A percentile compares a stretch with the other conserved stretches of the same genome.
phyloP scores from a whole-genome alignment of 2,888 invertebrate species.

The Drosophila stalkeri region DNA sequence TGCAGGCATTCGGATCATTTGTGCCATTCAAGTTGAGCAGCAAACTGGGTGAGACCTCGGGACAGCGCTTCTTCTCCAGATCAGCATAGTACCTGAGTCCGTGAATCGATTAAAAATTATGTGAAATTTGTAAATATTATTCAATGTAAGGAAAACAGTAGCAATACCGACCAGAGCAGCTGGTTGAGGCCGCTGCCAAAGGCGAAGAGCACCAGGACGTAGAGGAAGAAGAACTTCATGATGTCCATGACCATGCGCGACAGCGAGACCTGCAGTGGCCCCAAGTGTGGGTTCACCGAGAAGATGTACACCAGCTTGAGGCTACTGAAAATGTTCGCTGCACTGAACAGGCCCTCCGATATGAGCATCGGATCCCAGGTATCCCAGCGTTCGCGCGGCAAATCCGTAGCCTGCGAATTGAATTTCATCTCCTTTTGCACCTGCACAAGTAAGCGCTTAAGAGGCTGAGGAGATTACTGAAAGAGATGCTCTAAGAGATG shows the following conservation, averaged over 20 bases:
- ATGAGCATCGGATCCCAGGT: constrained; percentile 99
- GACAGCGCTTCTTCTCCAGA: constrained; percentile 93
- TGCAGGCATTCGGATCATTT: constrained; percentile 90
- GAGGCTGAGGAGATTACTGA: neutral
- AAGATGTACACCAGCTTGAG: constrained; percentile 98
- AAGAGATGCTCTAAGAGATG: no score
- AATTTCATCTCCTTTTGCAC: constrained; percentile 90
- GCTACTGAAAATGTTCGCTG: constrained; percentile 96
- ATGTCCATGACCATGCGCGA: constrained; percentile 98
- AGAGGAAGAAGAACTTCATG: constrained; percentile 97
- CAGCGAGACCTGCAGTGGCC: constrained; percentile 95
- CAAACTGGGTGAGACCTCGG: constrained; percentile 86
- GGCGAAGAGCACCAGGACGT: constrained; percentile 95
- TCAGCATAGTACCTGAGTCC: constrained; percentile 94
- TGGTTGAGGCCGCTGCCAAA: constrained; percentile 93
- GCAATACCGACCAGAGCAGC: constrained; percentile 81
- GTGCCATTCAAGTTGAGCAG: constrained; percentile 85
- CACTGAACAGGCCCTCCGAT: constrained; percentile 98
- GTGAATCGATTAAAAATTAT: neutral
- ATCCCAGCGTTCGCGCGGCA: constrained; percentile 96
- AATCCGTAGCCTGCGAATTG: constrained; percentile 87
- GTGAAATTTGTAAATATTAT: neutral
- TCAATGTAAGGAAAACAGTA: no score
- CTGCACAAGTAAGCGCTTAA: constrained; percentile 82
- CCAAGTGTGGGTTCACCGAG: constrained; percentile 98